These are phyloP conservation scores for Lasioglossum villosulum DNA, from an alignment of 2,888 invertebrate species.

Conservation along the genomic window DNA sequence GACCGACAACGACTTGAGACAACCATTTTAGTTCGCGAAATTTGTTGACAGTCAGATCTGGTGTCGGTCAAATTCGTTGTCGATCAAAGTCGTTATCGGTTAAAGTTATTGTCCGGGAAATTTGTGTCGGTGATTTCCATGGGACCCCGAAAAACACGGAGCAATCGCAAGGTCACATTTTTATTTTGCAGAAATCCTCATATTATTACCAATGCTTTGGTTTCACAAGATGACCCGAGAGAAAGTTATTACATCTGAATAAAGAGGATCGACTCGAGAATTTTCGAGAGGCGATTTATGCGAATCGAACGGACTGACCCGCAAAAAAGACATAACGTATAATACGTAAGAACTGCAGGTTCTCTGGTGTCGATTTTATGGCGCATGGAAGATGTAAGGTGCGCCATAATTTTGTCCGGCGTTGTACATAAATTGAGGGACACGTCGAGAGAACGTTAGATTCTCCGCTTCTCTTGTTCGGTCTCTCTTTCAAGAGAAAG, in stretches of 20 bases:
- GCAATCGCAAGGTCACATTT: too few relatives aligned
- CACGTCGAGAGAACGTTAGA: conserved; percentile 25
- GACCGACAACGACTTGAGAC: too few relatives aligned
- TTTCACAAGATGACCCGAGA: not conserved
- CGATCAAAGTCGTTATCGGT: too few relatives aligned
- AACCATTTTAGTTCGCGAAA: too few relatives aligned
- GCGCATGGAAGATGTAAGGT: conserved; percentile 12
- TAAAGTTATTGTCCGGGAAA: too few relatives aligned
- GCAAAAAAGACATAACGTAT: conserved; percentile 24
- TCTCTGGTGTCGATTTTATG: conserved; percentile 21
- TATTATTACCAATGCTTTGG: not conserved
- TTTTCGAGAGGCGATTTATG: not conserved
- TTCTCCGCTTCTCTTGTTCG: not conserved
- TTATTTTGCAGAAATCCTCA: not conserved
- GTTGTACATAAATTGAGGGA: conserved; percentile 42
- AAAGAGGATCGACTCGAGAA: not conserved
- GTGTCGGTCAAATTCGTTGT: too few relatives aligned
- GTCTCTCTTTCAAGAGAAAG: too few relatives aligned
- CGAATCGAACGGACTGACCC: not conserved
- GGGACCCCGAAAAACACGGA: too few relatives aligned
- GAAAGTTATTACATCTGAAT: not conserved
- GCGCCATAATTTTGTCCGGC: conserved; percentile 11
- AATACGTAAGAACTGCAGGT: conserved; percentile 18
- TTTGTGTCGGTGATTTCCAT: too few relatives aligned
- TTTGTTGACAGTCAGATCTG: too few relatives aligned